Evolutionary conservation across 2,797 vertebrate genomes (phyloP).

Genomic region (Lepilemur ruficaudatus): DNA sequence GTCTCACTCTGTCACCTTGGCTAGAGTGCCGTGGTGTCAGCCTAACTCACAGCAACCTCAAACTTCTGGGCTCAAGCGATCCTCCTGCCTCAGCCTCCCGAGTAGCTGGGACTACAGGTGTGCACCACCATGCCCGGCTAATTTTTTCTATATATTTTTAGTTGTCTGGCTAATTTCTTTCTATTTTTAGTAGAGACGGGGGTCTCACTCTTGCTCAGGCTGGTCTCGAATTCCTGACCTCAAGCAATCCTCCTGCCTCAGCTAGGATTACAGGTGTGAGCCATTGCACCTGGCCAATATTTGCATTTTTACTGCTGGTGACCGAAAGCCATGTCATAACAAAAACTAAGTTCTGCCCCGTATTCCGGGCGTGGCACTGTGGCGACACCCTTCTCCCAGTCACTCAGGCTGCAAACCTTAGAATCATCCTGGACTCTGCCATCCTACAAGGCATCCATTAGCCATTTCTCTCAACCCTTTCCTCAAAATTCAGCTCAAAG

Average conservation of each 20-base stretch:
- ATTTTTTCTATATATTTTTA: too few species aligned
- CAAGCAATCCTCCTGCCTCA: too few species aligned
- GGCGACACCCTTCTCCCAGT: neutral
- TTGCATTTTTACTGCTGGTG: neutral
- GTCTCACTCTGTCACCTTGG: neutral
- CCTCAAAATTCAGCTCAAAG: neutral
- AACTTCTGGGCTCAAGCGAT: too few species aligned
- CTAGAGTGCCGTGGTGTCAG: too few species aligned
- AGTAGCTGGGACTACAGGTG: too few species aligned
- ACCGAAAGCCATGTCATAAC: neutral
- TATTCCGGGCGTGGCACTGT: neutral
- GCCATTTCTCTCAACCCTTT: neutral
- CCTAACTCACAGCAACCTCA: too few species aligned
- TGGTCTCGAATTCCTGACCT: too few species aligned
- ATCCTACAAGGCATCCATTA: neutral
- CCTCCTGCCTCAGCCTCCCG: too few species aligned
- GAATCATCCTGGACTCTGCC: neutral
- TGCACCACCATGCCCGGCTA: too few species aligned
- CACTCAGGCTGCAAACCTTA: neutral
- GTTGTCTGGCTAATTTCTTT: too few species aligned
- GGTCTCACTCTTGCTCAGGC: too few species aligned
- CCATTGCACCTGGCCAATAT: neutral
- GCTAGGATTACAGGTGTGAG: neutral
- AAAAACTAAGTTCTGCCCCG: neutral
- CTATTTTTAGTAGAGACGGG: too few species aligned